These are phyloP conservation scores for Operophtera brumata DNA, from an alignment of 2,888 invertebrate species.

Conservation along the genomic window DNA sequence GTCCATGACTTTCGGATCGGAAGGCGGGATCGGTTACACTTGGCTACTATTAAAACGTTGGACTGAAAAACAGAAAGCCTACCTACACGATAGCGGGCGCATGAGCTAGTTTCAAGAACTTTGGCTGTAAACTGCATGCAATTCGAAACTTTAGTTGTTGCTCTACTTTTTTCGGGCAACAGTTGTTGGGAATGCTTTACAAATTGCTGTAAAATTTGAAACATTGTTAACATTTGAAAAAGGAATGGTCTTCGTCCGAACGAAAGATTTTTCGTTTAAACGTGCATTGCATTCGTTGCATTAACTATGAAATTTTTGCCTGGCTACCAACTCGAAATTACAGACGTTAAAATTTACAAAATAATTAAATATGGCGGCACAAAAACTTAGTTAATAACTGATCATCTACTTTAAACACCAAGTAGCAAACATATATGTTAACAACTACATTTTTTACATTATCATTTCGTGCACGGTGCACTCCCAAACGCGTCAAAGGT, in stretches of 20 bases:
- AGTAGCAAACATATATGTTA: not conserved
- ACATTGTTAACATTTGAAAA: too few relatives aligned
- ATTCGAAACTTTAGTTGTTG: conserved; percentile 10
- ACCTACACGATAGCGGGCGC: not conserved
- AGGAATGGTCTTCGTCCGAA: too few relatives aligned
- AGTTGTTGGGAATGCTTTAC: not conserved
- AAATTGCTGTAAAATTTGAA: too few relatives aligned
- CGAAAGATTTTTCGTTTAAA: too few relatives aligned
- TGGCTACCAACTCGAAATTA: too few relatives aligned
- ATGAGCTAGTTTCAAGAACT: conserved; percentile 13
- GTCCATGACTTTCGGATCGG: not conserved
- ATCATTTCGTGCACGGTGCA: not conserved
- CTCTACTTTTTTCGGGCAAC: conserved; percentile 10
- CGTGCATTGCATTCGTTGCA: too few relatives aligned
- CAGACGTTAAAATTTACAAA: too few relatives aligned
- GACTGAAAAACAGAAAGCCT: not conserved
- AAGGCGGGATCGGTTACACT: not conserved
- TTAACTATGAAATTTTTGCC: too few relatives aligned
- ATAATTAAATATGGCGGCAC: too few relatives aligned
- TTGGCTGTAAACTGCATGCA: conserved; percentile 12
- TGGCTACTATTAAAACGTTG: not conserved
- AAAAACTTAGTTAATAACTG: too few relatives aligned
- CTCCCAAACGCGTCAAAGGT: conserved; percentile 13
- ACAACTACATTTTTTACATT: not conserved
- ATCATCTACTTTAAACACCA: not conserved